These are phyloP conservation scores for Synergus japonicus DNA, from an alignment of 2,888 invertebrate species.

Conservation along the genomic window DNA sequence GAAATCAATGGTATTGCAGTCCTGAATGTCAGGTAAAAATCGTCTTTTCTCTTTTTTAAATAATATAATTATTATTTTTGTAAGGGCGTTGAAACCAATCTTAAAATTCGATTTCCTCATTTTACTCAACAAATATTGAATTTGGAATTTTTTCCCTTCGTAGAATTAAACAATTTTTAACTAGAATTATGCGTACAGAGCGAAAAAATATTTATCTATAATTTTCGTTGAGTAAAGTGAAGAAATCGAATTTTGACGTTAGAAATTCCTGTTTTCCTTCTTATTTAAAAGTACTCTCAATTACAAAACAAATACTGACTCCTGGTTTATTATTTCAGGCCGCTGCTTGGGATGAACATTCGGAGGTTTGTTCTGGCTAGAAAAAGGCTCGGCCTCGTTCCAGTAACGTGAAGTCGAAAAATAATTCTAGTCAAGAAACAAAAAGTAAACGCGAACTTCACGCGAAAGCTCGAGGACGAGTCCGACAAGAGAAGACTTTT, in stretches of 20 bases:
- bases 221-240: too few species aligned
- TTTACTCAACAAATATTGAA: too few species aligned
- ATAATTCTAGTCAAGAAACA: conserved; percentile 75
- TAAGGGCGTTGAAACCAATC: too few species aligned
- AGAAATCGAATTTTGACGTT: too few species aligned
- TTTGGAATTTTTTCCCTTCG: too few species aligned
- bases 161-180: too few species aligned
- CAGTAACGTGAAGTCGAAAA: conserved; percentile 62
- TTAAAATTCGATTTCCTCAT: too few species aligned
- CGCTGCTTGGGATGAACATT: conserved; percentile 92
- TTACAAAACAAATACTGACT: background rate
- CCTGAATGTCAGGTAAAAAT: conserved; percentile 90
- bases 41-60: background rate
- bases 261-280: too few species aligned
- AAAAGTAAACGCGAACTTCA: conserved; percentile 54
- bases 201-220: too few species aligned
- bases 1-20: conserved; percentile 97
- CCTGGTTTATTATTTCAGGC: conserved; percentile 80
- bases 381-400: conserved; percentile 50
- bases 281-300: conserved; percentile 2
- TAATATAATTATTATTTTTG: too few species aligned
- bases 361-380: conserved; percentile 90
- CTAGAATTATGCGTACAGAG: too few species aligned
- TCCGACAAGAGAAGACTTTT: conserved; percentile 11
- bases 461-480: conserved; percentile 23